phyloP scores from a whole-genome alignment of 2,888 invertebrate species.

The Slavum lentiscoides region DNA sequence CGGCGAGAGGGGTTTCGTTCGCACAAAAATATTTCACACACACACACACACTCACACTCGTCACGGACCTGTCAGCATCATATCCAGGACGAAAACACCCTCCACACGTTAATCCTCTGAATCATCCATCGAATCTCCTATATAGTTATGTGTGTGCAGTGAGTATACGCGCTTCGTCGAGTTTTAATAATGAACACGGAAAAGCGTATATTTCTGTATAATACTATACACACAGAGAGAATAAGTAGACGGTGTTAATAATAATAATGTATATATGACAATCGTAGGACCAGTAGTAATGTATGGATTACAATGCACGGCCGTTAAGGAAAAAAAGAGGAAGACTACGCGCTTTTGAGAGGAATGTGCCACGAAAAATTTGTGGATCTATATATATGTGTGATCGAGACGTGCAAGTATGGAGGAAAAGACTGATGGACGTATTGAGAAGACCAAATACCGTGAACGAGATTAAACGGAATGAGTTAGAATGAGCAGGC shows the following conservation, averaged over 20 bases:
- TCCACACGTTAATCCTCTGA: not conserved
- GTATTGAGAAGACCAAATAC: too few relatives aligned
- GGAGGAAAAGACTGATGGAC: too few relatives aligned
- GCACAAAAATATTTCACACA: too few relatives aligned
- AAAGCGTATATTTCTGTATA: not conserved
- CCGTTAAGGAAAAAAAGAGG: too few relatives aligned
- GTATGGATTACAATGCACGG: not conserved
- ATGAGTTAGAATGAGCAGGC: too few relatives aligned
- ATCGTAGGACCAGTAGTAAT: too few relatives aligned
- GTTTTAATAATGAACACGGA: constrained; percentile 12
- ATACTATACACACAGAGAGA: not conserved
- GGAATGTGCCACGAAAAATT: too few relatives aligned
- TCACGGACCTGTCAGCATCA: constrained; percentile 35
- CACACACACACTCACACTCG: not conserved
- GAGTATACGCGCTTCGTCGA: constrained; percentile 1
- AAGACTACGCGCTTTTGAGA: too few relatives aligned
- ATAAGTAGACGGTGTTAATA: not conserved
- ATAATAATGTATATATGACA: not conserved
- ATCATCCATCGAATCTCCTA: constrained; percentile 10
- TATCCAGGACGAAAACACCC: not conserved
- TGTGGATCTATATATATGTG: too few relatives aligned
- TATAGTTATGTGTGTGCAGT: not conserved
- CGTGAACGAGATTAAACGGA: too few relatives aligned
- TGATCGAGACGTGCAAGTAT: too few relatives aligned
- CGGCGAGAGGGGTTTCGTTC: not conserved